Conservation (phyloP, 1,140 invertebrate species). For the Plutomurus gul region DNA sequence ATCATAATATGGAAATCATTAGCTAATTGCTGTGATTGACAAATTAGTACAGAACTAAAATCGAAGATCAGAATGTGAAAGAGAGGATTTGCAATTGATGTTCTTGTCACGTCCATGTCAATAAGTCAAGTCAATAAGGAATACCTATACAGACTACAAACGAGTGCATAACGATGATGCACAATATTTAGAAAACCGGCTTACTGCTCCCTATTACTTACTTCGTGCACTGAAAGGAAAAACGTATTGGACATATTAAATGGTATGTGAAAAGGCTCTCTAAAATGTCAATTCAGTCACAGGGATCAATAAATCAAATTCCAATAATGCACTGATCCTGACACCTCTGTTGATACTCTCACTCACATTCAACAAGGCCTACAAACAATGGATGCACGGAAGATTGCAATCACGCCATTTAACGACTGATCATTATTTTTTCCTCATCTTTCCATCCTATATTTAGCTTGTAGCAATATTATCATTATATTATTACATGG, state of each 20-base stretch:
- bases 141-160: neutral
- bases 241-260: neutral
- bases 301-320: neutral
- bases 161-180: neutral
- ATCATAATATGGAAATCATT: neutral
- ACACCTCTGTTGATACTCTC: too few relatives aligned
- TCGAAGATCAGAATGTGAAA: neutral
- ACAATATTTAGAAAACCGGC: neutral
- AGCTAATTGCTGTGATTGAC: neutral
- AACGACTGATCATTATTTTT: too few relatives aligned
- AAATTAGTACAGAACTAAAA: conserved; percentile 2
- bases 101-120: neutral
- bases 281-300: neutral
- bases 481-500: too few relatives aligned
- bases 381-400: neutral
- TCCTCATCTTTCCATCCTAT: too few relatives aligned
- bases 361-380: too few relatives aligned
- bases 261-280: neutral
- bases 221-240: neutral
- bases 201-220: neutral
- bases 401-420: too few relatives aligned
- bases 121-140: too few relatives aligned
- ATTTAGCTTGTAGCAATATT: too few relatives aligned
- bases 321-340: neutral
- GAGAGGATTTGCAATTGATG: neutral